These are phyloP conservation scores for Steinernema feltiae DNA, from an alignment of 1,140 invertebrate genomes.

Conservation along the genomic window DNA sequence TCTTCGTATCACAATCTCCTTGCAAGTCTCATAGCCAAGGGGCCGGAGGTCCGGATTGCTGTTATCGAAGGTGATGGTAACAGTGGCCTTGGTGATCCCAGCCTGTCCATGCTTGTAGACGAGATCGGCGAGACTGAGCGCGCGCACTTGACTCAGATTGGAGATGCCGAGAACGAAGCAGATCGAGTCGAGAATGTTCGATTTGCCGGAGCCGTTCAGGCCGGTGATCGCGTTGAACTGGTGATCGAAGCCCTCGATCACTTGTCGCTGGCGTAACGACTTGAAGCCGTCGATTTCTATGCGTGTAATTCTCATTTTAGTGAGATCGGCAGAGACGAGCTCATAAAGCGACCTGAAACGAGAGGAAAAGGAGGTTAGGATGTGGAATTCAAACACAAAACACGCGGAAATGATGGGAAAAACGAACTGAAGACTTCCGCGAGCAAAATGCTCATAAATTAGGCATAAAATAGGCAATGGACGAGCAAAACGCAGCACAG, in stretches of 20 bases:
- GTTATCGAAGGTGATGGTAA: conserved; percentile 93
- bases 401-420: no score
- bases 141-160: conserved; percentile 66
- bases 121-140: conserved; percentile 69
- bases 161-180: conserved; percentile 93
- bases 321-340: neutral
- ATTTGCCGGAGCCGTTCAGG: conserved; percentile 94
- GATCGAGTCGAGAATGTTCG: conserved; percentile 94
- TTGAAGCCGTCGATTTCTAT: conserved; percentile 95
- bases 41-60: conserved; percentile 72
- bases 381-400: neutral
- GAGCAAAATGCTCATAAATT: no score
- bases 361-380: neutral
- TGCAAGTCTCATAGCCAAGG: conserved; percentile 80
- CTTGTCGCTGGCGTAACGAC: conserved; percentile 85
- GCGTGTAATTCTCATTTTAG: conserved; percentile 84
- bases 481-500: no score
- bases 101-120: conserved; percentile 96
- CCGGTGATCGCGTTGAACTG: conserved; percentile 98
- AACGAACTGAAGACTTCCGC: neutral
- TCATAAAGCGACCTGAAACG: neutral
- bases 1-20: conserved; percentile 86
- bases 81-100: conserved; percentile 87
- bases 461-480: no score
- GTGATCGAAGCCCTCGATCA: conserved; percentile 85